Percentiles rank a stretch among this genome's conserved stretches.
phyloP scores from a whole-genome alignment of 2,888 invertebrate species.

The Keiferia lycopersicella region DNA sequence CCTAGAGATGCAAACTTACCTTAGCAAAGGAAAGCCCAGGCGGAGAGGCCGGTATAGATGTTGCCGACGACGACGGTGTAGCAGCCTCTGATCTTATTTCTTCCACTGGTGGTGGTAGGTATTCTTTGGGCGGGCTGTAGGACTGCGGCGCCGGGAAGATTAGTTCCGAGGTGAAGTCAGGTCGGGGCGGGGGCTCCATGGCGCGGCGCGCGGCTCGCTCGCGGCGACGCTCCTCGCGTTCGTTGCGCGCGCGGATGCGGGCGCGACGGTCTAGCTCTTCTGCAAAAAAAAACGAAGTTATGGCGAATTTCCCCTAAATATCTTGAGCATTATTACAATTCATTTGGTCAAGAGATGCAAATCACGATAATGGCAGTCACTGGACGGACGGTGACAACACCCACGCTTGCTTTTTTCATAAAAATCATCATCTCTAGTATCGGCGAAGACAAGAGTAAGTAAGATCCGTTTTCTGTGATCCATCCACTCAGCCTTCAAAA shows the following conservation, averaged over 20 bases:
- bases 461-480: no score
- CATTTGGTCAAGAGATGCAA: no score
- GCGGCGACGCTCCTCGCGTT: constrained; percentile 89
- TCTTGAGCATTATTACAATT: no score
- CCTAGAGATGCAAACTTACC: no score
- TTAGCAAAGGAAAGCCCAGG: constrained; percentile 75
- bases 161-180: constrained; percentile 80
- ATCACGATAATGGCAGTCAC: no score
- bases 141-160: constrained; percentile 56
- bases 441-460: no score
- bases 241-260: constrained; percentile 85
- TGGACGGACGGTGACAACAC: no score
- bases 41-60: constrained; percentile 41
- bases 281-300: constrained; percentile 45
- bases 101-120: constrained; percentile 19
- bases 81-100: not conserved
- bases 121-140: constrained; percentile 1
- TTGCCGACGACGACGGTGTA: not conserved
- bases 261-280: constrained; percentile 88
- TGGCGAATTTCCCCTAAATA: no score
- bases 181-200: constrained; percentile 85
- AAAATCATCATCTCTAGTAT: no score
- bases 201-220: constrained; percentile 88
- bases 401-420: no score
- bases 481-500: no score